A percentile compares a stretch with the other conserved stretches of the same genome.
Evolutionary conservation across 2,888 invertebrate genomes (phyloP).

Genomic region (Drosophila infuscata): DNA sequence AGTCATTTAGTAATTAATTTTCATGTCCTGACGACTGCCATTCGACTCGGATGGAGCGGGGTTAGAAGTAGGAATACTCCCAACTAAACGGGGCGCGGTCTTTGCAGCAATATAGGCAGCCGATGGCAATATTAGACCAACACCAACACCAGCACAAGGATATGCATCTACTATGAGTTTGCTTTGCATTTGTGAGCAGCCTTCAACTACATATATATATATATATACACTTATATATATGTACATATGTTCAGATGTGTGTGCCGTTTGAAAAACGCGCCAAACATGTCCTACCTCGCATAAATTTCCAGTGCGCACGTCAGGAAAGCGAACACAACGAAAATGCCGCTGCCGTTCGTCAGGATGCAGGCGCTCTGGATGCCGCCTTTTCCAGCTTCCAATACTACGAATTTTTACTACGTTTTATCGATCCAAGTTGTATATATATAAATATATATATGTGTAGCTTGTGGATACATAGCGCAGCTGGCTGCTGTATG

Average conservation of each 20-base stretch:
- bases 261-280: constrained; percentile 76
- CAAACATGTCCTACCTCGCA: constrained; percentile 84
- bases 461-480: constrained; percentile 27
- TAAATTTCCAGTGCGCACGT: constrained; percentile 81
- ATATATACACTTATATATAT: constrained; percentile 9
- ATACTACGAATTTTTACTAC: constrained; percentile 81
- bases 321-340: constrained; percentile 40
- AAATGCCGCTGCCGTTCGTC: constrained; percentile 47
- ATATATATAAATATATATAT: constrained; percentile 5
- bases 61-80: background rate
- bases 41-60: constrained; percentile 3
- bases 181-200: constrained; percentile 54
- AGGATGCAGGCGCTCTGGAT: constrained; percentile 41
- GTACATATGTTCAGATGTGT: constrained; percentile 8
- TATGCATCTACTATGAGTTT: constrained; percentile 24
- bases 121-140: constrained; percentile 39
- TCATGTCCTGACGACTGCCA: constrained; percentile 63
- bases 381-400: constrained; percentile 74
- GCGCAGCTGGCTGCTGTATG: constrained; percentile 71
- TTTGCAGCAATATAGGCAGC: constrained; percentile 12
- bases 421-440: constrained; percentile 75
- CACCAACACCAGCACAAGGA: constrained; percentile 24
- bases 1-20: constrained; percentile 80
- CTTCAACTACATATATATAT: constrained; percentile 46
- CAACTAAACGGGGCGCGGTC: constrained; percentile 54